phyloP scores from a whole-genome alignment of 2,888 invertebrate genomes.

The Nymphalis c-album region DNA sequence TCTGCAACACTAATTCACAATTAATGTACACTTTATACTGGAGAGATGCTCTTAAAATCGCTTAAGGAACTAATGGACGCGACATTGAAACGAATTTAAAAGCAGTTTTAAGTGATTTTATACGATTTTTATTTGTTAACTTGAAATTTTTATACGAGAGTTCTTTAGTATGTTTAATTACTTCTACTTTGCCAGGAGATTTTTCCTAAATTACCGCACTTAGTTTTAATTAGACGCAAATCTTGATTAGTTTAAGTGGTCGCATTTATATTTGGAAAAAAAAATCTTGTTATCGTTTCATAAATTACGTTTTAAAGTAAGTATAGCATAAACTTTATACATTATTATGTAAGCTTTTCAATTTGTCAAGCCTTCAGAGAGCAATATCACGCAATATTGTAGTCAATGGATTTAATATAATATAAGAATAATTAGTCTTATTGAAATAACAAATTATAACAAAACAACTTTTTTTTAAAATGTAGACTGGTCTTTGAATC shows the following conservation, averaged over 20 bases:
- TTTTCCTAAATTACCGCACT: constrained; percentile 9
- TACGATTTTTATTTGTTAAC: constrained; percentile 14
- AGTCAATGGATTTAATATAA: too few relatives aligned
- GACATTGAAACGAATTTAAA: constrained; percentile 37
- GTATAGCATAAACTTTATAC: not conserved
- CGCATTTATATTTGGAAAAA: not conserved
- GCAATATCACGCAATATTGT: too few relatives aligned
- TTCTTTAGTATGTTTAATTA: constrained; percentile 18
- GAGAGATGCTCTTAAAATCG: constrained; percentile 57
- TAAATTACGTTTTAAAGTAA: not conserved
- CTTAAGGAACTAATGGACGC: constrained; percentile 44
- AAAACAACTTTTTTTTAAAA: too few relatives aligned
- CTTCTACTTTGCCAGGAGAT: not conserved
- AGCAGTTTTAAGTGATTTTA: constrained; percentile 17
- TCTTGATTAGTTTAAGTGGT: constrained; percentile 1
- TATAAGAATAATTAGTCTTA: too few relatives aligned
- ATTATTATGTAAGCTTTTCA: too few relatives aligned
- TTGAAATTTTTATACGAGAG: constrained; percentile 23
- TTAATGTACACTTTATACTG: constrained; percentile 56
- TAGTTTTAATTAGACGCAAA: not conserved
- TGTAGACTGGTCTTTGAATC: too few relatives aligned
- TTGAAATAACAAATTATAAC: too few relatives aligned
- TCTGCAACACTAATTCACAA: constrained; percentile 63
- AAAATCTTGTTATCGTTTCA: not conserved
- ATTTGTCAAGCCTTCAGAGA: too few relatives aligned